Conservation (phyloP, 2,113 vertebrate species). For the Corvus cornix region DNA sequence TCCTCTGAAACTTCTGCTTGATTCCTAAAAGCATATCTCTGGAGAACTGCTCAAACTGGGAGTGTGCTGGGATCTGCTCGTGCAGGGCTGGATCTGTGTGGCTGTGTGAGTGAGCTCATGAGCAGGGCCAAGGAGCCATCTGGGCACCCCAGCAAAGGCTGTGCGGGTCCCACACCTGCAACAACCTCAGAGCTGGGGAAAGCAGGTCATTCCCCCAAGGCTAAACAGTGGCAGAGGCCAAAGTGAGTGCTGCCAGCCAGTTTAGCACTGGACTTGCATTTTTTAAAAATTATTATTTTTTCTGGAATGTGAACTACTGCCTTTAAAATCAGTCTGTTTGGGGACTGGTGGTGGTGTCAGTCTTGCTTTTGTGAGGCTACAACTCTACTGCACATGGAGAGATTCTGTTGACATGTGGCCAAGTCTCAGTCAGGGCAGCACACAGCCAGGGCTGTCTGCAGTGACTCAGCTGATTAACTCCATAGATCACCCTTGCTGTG, state of each 20-base stretch:
- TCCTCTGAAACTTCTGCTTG: background rate
- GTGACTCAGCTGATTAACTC: constrained; percentile 46
- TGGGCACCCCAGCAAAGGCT: background rate
- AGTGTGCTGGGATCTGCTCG: background rate
- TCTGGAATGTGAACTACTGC: background rate
- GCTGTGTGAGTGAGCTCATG: fast-evolving
- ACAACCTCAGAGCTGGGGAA: background rate
- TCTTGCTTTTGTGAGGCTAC: background rate
- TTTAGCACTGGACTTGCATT: background rate
- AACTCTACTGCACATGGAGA: background rate
- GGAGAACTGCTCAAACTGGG: background rate
- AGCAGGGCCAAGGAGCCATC: background rate
- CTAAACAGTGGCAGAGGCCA: background rate
- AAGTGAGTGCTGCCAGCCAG: background rate
- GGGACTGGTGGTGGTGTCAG: background rate
- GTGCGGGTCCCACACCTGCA: background rate
- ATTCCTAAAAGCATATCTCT: background rate
- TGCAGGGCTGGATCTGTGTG: background rate
- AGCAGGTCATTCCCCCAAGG: too few relatives aligned
- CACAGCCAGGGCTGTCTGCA: background rate
- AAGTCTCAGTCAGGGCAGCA: background rate
- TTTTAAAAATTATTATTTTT: background rate
- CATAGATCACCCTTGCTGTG: constrained; percentile 48
- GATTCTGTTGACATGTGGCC: background rate
- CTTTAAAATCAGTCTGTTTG: background rate